A percentile compares a stretch with the other conserved stretches of the same genome.
Evolutionary conservation across 2,888 invertebrate genomes (phyloP).

Genomic region (Philereme vetulata): DNA sequence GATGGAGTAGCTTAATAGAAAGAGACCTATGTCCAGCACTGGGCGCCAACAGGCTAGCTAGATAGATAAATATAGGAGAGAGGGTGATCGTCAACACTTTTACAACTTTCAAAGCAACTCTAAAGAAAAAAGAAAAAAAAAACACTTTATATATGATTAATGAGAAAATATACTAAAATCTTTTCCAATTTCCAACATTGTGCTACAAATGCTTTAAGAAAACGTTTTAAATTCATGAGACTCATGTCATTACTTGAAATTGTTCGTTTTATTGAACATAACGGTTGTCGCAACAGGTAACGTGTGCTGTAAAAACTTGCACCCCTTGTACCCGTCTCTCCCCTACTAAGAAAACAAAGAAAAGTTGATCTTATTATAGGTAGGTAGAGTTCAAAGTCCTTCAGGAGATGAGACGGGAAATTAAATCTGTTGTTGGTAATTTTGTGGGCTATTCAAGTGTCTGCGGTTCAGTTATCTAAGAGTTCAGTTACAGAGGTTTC

Average conservation of each 20-base stretch:
- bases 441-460: conserved; percentile 50
- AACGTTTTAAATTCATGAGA: conserved; percentile 58
- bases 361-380: conserved; percentile 38
- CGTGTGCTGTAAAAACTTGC: conserved; percentile 51
- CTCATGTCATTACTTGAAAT: conserved; percentile 57
- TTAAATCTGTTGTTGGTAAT: conserved; percentile 64
- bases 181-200: conserved; percentile 4
- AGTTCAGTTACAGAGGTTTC: conserved; percentile 40
- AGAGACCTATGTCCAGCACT: too few species aligned
- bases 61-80: too few species aligned
- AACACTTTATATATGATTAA: too few species aligned
- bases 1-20: too few species aligned
- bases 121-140: too few species aligned
- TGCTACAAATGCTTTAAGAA: conserved; percentile 33
- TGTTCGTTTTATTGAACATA: conserved; percentile 70
- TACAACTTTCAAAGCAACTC: background rate
- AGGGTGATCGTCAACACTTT: background rate
- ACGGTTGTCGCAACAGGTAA: conserved; percentile 72
- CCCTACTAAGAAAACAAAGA: conserved; percentile 33
- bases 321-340: conserved; percentile 40
- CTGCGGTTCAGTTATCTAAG: conserved; percentile 44
- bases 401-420: conserved; percentile 47
- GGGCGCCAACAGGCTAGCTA: too few species aligned
- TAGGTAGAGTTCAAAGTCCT: conserved; percentile 38
- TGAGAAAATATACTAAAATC: background rate